Evolutionary conservation across 2,888 invertebrate genomes (phyloP).

Genomic region (Resseliella maxima): DNA sequence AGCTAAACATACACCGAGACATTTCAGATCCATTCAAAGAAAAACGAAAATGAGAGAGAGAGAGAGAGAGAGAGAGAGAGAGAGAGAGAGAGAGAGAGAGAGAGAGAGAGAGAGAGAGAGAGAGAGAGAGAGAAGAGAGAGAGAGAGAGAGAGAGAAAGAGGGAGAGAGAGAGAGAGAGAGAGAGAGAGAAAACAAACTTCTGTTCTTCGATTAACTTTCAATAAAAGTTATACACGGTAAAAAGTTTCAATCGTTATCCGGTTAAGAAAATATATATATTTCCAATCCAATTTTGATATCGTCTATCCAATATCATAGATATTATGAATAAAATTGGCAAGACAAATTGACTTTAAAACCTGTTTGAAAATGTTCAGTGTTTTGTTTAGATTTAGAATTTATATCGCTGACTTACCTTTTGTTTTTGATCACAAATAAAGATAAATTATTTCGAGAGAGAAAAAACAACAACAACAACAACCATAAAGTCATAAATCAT

Average conservation of each 20-base stretch:
- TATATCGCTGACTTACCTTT: neutral
- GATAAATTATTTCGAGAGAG: neutral
- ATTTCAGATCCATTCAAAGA: neutral
- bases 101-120: too few species aligned
- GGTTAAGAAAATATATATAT: slow-evolving; percentile 18
- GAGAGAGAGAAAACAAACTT: slow-evolving; percentile 4
- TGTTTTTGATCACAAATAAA: neutral
- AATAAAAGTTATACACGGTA: slow-evolving; percentile 23
- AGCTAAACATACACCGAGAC: neutral
- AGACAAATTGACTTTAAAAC: slow-evolving; percentile 24
- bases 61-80: too few species aligned
- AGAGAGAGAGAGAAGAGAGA: too few species aligned
- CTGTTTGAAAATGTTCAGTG: neutral
- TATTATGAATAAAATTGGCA: slow-evolving; percentile 30
- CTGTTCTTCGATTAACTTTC: slow-evolving; percentile 40
- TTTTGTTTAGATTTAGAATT: neutral
- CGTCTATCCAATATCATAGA: neutral
- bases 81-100: too few species aligned
- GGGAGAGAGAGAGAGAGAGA: too few species aligned
- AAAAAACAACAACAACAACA: neutral
- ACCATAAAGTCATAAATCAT: slow-evolving; percentile 18
- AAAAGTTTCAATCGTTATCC: slow-evolving; percentile 45
- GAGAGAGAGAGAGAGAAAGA: too few species aligned
- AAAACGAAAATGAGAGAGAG: too few species aligned
- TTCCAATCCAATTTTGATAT: neutral